Percentiles rank a stretch among this genome's conserved stretches.
Conservation (phyloP, 1,140 invertebrate species). For the Cyrtorhinus lividipennis region DNA sequence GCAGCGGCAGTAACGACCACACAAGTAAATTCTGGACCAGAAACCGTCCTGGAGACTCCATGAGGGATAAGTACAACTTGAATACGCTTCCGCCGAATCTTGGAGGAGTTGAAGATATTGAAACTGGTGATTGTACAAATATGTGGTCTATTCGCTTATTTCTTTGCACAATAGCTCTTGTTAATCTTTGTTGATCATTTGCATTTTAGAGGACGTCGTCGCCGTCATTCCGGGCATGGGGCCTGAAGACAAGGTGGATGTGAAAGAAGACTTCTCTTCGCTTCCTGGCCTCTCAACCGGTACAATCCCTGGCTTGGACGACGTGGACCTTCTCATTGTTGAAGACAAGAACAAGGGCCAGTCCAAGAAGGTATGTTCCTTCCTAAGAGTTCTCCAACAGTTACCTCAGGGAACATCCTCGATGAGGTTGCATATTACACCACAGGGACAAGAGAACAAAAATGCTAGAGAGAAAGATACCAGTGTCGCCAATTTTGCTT, state of each 20-base stretch:
- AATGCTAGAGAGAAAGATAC: too few relatives aligned
- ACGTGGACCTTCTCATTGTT: constrained; percentile 49
- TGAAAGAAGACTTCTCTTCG: constrained; percentile 27
- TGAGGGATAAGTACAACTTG: constrained; percentile 95
- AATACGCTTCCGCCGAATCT: constrained; percentile 73
- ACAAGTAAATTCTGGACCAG: constrained; percentile 98
- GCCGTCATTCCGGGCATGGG: constrained; percentile 87
- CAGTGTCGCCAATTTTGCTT: too few relatives aligned
- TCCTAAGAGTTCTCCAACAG: too few relatives aligned
- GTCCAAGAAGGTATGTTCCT: constrained; percentile 47
- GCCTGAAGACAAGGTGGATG: constrained; percentile 73
- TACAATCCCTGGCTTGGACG: constrained; percentile 66
- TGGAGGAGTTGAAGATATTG: constrained; percentile 52
- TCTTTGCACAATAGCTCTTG: neutral
- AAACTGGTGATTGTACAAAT: constrained; percentile 37
- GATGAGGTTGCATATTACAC: too few relatives aligned
- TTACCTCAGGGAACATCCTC: too few relatives aligned
- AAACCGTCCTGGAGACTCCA: constrained; percentile 93
- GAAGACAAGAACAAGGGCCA: constrained; percentile 47
- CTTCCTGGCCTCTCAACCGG: constrained; percentile 27
- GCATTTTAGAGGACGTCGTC: constrained; percentile 42
- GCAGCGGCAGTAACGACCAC: constrained; percentile 96
- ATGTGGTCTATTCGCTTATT: neutral
- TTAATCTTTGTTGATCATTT: neutral
- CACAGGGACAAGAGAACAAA: too few relatives aligned